A percentile compares a stretch with the other conserved stretches of the same genome.
Conservation (phyloP, 2,888 invertebrate species). For the Ornithoptera priamus region DNA sequence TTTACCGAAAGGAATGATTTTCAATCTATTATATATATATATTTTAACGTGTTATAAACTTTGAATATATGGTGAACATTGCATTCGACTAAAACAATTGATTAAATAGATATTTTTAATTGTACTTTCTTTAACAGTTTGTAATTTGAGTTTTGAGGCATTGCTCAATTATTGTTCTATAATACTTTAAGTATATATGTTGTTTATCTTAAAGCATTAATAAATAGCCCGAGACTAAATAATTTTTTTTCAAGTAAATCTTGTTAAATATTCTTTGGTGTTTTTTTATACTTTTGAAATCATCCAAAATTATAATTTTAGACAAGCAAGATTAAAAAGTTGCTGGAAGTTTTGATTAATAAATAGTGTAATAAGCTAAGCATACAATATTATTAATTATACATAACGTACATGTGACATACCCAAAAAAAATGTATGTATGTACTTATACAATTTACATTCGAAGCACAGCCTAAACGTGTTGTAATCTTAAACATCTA, state of each 20-base stretch:
- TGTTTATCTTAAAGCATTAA: conserved; percentile 2
- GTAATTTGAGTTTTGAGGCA: neutral
- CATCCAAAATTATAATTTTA: no score
- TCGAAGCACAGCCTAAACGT: conserved; percentile 73
- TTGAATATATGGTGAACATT: conserved; percentile 2
- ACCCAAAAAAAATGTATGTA: conserved; percentile 4
- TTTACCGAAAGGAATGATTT: conserved; percentile 24
- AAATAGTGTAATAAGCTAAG: conserved; percentile 18
- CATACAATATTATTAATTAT: neutral
- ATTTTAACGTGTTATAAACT: conserved; percentile 23
- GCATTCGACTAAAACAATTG: neutral
- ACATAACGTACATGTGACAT: neutral
- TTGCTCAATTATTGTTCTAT: neutral
- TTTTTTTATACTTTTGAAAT: no score
- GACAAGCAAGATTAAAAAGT: no score
- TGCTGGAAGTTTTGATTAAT: no score
- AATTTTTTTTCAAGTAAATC: neutral
- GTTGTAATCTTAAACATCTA: conserved; percentile 53
- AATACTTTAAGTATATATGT: conserved; percentile 1
- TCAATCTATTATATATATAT: conserved; percentile 16
- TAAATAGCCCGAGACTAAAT: neutral
- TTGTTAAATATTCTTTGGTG: neutral
- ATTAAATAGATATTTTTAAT: neutral
- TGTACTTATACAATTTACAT: conserved; percentile 46
- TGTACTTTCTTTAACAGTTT: neutral